Conservation (phyloP, 2,888 invertebrate genomes). For the Scaeva pyrastri region DNA sequence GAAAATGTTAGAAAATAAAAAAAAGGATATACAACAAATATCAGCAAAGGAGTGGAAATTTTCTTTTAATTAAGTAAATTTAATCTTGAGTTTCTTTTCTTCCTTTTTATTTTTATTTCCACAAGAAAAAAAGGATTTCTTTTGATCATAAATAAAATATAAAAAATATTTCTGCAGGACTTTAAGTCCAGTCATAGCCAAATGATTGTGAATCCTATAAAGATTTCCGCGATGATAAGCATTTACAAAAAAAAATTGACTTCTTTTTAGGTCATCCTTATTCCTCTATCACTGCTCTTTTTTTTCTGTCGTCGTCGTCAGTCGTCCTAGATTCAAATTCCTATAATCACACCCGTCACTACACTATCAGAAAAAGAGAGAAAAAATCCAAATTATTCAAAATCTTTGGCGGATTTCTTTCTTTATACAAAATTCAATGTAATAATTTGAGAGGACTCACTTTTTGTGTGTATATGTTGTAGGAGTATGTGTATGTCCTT, state of each 20-base stretch:
- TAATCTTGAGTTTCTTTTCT: constrained; percentile 10
- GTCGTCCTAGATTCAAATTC: constrained; percentile 56
- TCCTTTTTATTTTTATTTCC: not conserved
- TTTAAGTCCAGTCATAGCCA: constrained; percentile 34
- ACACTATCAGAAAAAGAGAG: no score
- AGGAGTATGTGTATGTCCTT: constrained; percentile 30
- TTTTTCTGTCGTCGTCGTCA: not conserved
- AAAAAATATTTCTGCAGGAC: not conserved
- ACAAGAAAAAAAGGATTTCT: not conserved
- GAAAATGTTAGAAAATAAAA: no score
- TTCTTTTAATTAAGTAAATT: constrained; percentile 69
- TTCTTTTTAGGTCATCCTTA: constrained; percentile 33
- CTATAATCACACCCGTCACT: constrained; percentile 57
- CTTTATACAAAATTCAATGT: not conserved
- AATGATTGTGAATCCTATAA: constrained; percentile 51
- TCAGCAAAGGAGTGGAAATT: constrained; percentile 64
- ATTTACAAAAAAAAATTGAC: not conserved
- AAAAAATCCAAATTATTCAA: constrained; percentile 4
- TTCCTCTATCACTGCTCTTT: not conserved
- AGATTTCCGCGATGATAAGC: constrained; percentile 25
- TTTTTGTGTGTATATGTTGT: no score
- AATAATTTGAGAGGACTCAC: not conserved
- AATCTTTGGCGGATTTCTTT: not conserved
- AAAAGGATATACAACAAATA: constrained; percentile 8
- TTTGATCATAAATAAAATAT: not conserved